phyloP scores from a whole-genome alignment of 2,113 vertebrate species.

The Hippocampus barbouri region DNA sequence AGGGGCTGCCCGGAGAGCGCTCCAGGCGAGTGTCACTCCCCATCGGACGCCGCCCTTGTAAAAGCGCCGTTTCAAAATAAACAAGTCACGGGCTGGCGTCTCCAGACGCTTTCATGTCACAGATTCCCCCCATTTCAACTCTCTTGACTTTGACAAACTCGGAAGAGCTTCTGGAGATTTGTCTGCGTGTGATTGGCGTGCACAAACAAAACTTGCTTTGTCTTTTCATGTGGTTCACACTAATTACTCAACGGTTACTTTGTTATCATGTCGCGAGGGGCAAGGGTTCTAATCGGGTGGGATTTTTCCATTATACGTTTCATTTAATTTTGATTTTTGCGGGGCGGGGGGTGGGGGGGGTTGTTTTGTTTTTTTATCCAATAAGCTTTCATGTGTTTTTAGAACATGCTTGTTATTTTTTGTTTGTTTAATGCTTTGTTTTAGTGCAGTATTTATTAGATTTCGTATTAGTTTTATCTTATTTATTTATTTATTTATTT shows the following conservation, averaged over 20 bases:
- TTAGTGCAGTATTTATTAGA: too few species aligned
- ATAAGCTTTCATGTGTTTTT: too few species aligned
- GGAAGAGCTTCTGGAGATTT: slow-evolving; percentile 13
- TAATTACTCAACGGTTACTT: not conserved
- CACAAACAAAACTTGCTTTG: slow-evolving; percentile 11
- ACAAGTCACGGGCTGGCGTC: slow-evolving; percentile 43
- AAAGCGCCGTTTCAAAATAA: slow-evolving; percentile 67
- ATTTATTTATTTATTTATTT: too few species aligned
- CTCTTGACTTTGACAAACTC: slow-evolving; percentile 46
- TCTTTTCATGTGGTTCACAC: not conserved
- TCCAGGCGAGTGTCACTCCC: slow-evolving; percentile 70
- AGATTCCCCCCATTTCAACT: slow-evolving; percentile 35
- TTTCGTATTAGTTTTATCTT: too few species aligned
- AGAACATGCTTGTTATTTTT: too few species aligned
- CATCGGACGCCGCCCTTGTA: slow-evolving; percentile 59
- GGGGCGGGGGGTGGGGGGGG: too few species aligned
- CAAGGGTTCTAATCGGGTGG: not conserved
- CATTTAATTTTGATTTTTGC: too few species aligned
- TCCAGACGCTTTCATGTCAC: slow-evolving; percentile 49
- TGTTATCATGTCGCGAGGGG: not conserved
- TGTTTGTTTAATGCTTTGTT: too few species aligned
- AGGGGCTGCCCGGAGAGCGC: slow-evolving; percentile 61
- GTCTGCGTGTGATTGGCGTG: not conserved
- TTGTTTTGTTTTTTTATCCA: too few species aligned
- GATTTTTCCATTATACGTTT: too few species aligned